A percentile compares a stretch with the other conserved stretches of the same genome.
These are phyloP conservation scores for Chauna torquata DNA, from an alignment of 2,113 vertebrate species.

Conservation along the genomic window DNA sequence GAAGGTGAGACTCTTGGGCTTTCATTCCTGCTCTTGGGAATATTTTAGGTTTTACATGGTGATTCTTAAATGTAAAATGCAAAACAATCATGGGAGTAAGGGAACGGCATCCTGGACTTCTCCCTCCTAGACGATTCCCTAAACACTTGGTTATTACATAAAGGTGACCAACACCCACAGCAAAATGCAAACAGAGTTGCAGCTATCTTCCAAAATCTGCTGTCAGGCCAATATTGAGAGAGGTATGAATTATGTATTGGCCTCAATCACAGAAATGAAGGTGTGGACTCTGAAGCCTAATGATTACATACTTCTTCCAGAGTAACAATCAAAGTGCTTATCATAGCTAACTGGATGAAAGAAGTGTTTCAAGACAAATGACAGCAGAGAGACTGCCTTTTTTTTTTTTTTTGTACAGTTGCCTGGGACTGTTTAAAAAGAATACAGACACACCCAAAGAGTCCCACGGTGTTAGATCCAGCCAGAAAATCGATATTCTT, in stretches of 20 bases:
- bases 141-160: not conserved
- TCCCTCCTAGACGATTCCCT: not conserved
- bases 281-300: conserved; percentile 47
- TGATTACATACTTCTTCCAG: conserved; percentile 34
- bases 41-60: conserved; percentile 24
- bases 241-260: not conserved
- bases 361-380: conserved; percentile 33
- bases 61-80: conserved; percentile 15
- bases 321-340: conserved; percentile 44
- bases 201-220: not conserved
- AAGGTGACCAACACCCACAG: not conserved
- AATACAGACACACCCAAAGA: conserved; percentile 48
- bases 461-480: not conserved
- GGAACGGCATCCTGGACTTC: not conserved
- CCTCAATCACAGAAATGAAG: conserved; percentile 24
- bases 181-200: not conserved
- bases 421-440: conserved; percentile 18
- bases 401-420: not conserved
- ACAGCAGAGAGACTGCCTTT: not conserved
- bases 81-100: not conserved
- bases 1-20: conserved; percentile 6
- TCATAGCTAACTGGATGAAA: conserved; percentile 38
- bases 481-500: not conserved
- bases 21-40: conserved; percentile 4
- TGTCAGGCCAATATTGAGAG: not conserved